Evolutionary conservation across 2,113 vertebrate genomes (phyloP).

Genomic region (Chaetura pelagica): DNA sequence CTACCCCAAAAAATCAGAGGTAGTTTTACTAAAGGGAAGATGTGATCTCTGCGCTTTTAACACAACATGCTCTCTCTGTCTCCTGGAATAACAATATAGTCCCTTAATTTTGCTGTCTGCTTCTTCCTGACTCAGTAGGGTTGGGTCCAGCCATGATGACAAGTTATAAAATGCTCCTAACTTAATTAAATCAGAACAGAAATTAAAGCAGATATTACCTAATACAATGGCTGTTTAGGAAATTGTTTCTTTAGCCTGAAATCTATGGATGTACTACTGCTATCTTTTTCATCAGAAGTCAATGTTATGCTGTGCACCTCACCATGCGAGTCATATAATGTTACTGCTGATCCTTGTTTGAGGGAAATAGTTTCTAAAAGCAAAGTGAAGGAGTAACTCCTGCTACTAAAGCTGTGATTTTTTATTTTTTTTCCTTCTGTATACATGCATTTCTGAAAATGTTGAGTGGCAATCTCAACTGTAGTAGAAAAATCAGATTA

Average conservation of each 20-base stretch:
- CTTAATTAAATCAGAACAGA: neutral
- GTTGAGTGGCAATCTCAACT: neutral
- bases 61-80: no score
- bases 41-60: neutral
- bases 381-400: neutral
- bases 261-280: neutral
- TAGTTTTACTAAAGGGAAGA: neutral
- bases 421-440: neutral
- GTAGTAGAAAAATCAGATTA: no score
- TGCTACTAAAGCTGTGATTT: neutral
- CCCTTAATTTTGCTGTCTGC: neutral
- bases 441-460: neutral
- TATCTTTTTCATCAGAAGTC: neutral
- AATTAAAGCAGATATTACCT: neutral
- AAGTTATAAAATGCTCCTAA: neutral
- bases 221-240: neutral
- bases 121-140: rapidly evolving
- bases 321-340: neutral
- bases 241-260: neutral
- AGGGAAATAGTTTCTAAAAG: neutral
- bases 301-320: neutral
- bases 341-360: neutral
- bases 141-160: neutral
- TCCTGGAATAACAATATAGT: neutral
- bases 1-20: neutral